Percentiles rank a stretch among this genome's conserved stretches.
Evolutionary conservation across 1,140 invertebrate species (phyloP).

Genomic region (Drosophila truncata): DNA sequence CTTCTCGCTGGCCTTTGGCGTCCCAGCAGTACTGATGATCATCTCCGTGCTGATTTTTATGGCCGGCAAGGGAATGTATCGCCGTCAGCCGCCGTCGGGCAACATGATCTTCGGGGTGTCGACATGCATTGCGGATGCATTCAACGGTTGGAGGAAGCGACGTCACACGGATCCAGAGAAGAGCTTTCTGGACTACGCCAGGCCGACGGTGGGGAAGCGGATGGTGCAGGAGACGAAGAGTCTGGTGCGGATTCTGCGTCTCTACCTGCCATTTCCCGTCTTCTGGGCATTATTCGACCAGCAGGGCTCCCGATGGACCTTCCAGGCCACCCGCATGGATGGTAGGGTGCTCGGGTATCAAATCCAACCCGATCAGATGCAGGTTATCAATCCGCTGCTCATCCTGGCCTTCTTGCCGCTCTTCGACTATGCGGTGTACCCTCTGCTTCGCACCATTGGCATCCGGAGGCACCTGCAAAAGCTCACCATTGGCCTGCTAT

Average conservation of each 20-base stretch:
- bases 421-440: slow-evolving; percentile 92
- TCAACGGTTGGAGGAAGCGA: slow-evolving; percentile 86
- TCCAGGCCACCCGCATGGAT: slow-evolving; percentile 96
- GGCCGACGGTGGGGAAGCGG: slow-evolving; percentile 88
- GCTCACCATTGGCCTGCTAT: slow-evolving; percentile 92
- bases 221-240: slow-evolving; percentile 90
- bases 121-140: slow-evolving; percentile 89
- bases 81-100: slow-evolving; percentile 91
- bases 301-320: slow-evolving; percentile 97
- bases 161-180: slow-evolving; percentile 85
- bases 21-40: slow-evolving; percentile 95
- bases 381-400: slow-evolving; percentile 94
- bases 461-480: slow-evolving; percentile 89
- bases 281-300: slow-evolving; percentile 95
- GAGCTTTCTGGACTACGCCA: slow-evolving; percentile 94
- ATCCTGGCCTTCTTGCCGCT: slow-evolving; percentile 95
- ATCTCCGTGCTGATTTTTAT: slow-evolving; percentile 94
- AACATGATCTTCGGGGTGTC: slow-evolving; percentile 93
- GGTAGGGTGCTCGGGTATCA: slow-evolving; percentile 89
- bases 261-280: slow-evolving; percentile 92
- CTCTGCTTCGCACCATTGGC: slow-evolving; percentile 86
- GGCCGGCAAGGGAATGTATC: slow-evolving; percentile 91
- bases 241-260: slow-evolving; percentile 88
- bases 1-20: slow-evolving; percentile 96
- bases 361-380: slow-evolving; percentile 96